Evolutionary conservation across 92 coral and sea anemone genomes (phyloP).

Genomic region (Siderastrea siderea): DNA sequence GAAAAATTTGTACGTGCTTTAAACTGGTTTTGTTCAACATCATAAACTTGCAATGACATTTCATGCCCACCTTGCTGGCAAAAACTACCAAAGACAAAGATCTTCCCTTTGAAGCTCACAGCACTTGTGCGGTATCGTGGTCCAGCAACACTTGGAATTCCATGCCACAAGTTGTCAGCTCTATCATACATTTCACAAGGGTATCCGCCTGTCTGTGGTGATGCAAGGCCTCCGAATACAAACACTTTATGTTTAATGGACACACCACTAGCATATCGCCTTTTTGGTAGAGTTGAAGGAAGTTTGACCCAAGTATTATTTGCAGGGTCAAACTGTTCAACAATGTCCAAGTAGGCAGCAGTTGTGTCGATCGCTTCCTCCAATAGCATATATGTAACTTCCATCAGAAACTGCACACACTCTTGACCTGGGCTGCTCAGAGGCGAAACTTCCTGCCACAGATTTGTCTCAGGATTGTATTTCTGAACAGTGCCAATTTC

Average conservation of each 20-base stretch:
- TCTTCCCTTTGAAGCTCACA: conserved; percentile 5
- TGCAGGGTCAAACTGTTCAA: conserved; percentile 24
- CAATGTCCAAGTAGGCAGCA: neutral
- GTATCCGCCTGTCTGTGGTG: neutral
- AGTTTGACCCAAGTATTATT: conserved; percentile 1
- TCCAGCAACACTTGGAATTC: neutral
- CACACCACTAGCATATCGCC: neutral
- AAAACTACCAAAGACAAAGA: conserved; percentile 7
- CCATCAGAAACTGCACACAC: conserved; percentile 18
- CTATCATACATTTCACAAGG: neutral
- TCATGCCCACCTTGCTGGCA: neutral
- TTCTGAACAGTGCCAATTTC: neutral
- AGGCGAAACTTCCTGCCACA: conserved; percentile 7
- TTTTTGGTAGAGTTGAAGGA: neutral
- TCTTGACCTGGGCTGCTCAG: conserved; percentile 5
- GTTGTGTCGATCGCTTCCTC: neutral
- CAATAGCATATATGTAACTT: conserved; percentile 18
- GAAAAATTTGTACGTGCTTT: neutral
- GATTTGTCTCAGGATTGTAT: conserved; percentile 11
- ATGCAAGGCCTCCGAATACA: conserved; percentile 3
- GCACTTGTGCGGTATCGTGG: conserved; percentile 10
- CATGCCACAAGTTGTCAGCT: neutral
- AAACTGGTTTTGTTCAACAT: conserved; percentile 7
- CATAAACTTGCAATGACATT: neutral
- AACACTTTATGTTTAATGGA: neutral